phyloP scores from a whole-genome alignment of 2,113 vertebrate species.

The Climacteris rufus region DNA sequence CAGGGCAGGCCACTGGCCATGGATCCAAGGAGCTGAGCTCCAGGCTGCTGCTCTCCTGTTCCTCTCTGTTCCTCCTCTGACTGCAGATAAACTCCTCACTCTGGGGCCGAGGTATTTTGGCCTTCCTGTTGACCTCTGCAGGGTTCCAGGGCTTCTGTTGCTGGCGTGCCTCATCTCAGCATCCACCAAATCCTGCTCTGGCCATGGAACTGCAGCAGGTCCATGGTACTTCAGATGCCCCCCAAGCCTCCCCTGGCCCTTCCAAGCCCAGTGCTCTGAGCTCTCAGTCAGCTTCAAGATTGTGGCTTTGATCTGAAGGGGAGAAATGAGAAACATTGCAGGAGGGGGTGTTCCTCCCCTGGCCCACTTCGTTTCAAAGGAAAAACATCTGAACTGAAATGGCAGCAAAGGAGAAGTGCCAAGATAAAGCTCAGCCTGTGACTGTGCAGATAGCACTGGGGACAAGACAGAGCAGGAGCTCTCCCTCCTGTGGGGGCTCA shows the following conservation, averaged over 20 bases:
- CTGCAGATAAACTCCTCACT: not conserved
- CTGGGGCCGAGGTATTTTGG: not conserved
- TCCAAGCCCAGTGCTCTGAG: not conserved
- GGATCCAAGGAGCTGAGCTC: not conserved
- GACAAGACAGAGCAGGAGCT: not conserved
- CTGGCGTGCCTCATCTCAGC: not conserved
- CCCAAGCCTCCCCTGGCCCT: not conserved
- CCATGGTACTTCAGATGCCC: not conserved
- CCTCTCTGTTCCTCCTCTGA: not conserved
- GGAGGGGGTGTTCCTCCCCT: not conserved
- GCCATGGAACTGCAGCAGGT: not conserved
- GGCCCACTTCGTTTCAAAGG: not conserved
- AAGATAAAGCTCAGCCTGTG: not conserved
- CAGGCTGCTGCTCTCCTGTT: not conserved
- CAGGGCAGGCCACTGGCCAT: not conserved
- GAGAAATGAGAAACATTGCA: not conserved
- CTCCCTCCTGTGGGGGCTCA: accelerated
- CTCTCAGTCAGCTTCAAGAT: not conserved
- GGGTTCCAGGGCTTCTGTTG: not conserved
- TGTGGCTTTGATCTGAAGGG: not conserved
- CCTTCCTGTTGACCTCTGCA: not conserved
- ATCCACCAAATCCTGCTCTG: accelerated
- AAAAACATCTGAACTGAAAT: not conserved
- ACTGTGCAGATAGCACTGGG: not conserved
- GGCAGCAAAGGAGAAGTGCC: not conserved